Evolutionary conservation across 2,797 vertebrate species (phyloP).

Genomic region (Sparidentex hasta): DNA sequence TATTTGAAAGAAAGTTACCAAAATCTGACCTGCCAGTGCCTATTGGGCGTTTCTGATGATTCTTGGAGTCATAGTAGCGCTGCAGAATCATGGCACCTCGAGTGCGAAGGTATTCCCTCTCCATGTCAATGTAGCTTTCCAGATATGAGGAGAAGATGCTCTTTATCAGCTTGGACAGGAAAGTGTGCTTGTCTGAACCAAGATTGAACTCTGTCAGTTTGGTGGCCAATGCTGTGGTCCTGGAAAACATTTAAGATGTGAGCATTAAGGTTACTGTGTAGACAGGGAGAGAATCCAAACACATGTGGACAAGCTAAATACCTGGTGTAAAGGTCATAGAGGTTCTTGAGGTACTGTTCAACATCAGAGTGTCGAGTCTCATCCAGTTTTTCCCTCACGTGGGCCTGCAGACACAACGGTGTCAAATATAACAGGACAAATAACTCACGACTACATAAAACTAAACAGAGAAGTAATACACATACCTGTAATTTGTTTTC

Average conservation of each 20-base stretch:
- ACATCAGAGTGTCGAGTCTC: conserved; percentile 93
- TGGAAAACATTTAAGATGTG: conserved; percentile 67
- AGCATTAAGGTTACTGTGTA: neutral
- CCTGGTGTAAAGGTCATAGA: conserved; percentile 97
- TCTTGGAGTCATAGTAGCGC: conserved; percentile 99
- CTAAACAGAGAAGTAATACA: conserved; percentile 1
- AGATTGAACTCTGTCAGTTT: conserved; percentile 98
- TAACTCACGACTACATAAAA: neutral
- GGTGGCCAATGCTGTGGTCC: conserved; percentile 93
- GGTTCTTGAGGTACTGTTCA: conserved; percentile 98
- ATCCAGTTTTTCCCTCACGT: conserved; percentile 94
- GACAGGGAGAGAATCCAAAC: neutral
- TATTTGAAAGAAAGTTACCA: neutral
- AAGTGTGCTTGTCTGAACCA: conserved; percentile 99
- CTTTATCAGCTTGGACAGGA: conserved; percentile 98
- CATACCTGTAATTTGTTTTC: conserved; percentile 97
- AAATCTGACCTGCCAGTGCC: conserved; percentile 93
- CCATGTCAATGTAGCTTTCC: conserved; percentile 99
- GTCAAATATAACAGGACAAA: conserved; percentile 17
- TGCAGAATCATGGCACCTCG: conserved; percentile 96
- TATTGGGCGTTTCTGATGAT: conserved; percentile 97
- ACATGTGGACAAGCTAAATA: conserved; percentile 65
- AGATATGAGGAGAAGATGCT: conserved; percentile 98
- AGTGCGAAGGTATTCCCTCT: conserved; percentile 95
- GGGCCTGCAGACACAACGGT: conserved; percentile 84